phyloP scores from a whole-genome alignment of 2,797 vertebrate species.

The Streptopelia turtur region DNA sequence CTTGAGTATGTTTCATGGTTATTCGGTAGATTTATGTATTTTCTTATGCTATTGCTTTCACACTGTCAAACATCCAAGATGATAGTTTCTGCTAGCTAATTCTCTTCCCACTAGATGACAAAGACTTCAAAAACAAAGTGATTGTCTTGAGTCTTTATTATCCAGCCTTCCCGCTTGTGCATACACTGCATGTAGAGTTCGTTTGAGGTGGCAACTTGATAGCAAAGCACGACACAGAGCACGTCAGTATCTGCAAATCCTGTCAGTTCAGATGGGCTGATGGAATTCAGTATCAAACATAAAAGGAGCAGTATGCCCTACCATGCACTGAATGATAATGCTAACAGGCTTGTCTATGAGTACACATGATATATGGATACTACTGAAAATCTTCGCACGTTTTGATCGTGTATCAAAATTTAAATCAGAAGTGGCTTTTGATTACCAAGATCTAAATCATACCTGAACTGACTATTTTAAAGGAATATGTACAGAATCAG shows the following conservation, averaged over 20 bases:
- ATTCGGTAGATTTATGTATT: slow-evolving; percentile 26
- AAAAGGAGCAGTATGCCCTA: neutral
- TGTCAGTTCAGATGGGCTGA: neutral
- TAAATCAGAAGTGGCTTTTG: neutral
- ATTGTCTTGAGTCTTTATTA: neutral
- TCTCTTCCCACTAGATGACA: slow-evolving; percentile 5
- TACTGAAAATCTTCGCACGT: neutral
- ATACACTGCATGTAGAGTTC: neutral
- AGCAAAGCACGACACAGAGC: neutral
- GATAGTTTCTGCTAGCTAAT: slow-evolving; percentile 15
- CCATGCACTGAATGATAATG: neutral
- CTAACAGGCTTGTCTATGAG: neutral
- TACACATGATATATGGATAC: fast-evolving
- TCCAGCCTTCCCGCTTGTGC: neutral
- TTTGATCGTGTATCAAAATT: neutral
- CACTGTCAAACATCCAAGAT: neutral
- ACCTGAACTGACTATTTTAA: neutral
- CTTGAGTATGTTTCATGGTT: neutral
- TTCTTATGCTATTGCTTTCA: slow-evolving; percentile 14
- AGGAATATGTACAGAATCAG: neutral
- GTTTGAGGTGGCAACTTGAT: neutral
- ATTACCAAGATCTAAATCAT: neutral
- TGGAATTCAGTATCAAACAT: neutral
- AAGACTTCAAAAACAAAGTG: neutral
- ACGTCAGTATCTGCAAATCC: neutral